Percentiles rank a stretch among this genome's conserved stretches.
Evolutionary conservation across 2,888 invertebrate species (phyloP).

Genomic region (Ochlodes sylvanus): DNA sequence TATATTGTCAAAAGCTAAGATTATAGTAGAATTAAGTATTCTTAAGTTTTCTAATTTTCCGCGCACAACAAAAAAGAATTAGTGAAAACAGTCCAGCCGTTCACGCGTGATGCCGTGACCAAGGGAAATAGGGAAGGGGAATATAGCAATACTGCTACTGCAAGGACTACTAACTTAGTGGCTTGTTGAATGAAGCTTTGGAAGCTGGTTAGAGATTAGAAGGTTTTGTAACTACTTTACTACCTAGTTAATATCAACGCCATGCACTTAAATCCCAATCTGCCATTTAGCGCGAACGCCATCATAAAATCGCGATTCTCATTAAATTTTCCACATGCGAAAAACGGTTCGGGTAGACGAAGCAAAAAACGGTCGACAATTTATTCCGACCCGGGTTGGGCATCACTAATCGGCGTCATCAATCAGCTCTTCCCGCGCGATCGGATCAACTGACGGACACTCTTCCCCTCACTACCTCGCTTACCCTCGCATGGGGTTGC

Average conservation of each 20-base stretch:
- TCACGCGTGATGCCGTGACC: too few species aligned
- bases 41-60: too few species aligned
- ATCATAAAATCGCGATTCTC: constrained; percentile 41
- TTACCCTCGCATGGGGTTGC: constrained; percentile 44
- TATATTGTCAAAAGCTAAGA: too few species aligned
- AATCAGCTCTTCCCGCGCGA: constrained; percentile 76
- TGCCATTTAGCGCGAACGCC: constrained; percentile 18
- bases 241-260: neutral
- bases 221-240: neutral
- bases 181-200: too few species aligned
- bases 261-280: constrained; percentile 11
- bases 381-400: constrained; percentile 79
- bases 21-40: too few species aligned
- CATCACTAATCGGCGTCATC: constrained; percentile 84
- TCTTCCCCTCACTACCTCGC: constrained; percentile 49
- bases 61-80: too few species aligned
- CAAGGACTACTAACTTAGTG: too few species aligned
- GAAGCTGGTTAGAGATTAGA: neutral
- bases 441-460: constrained; percentile 80
- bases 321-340: constrained; percentile 56
- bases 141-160: too few species aligned
- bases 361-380: constrained; percentile 80
- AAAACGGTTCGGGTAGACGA: constrained; percentile 64
- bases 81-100: too few species aligned
- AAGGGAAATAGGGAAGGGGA: too few species aligned